phyloP scores from a whole-genome alignment of 2,797 vertebrate genomes.

The Danio tinwini region DNA sequence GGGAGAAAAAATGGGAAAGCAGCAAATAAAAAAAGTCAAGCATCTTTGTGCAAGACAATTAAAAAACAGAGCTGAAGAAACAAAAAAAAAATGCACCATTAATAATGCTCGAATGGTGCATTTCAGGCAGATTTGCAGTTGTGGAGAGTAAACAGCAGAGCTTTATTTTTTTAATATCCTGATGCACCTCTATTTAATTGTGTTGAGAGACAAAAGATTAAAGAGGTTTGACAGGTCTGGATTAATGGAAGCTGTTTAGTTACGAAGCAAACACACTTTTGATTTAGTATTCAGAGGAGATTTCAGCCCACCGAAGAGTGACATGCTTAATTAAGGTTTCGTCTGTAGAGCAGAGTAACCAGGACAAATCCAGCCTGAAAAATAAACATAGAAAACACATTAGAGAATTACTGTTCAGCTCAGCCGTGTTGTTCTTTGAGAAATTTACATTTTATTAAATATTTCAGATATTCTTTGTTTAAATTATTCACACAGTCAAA shows the following conservation, averaged over 20 bases:
- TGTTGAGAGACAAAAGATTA: conserved; percentile 31
- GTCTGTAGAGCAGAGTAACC: neutral
- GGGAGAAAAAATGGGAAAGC: neutral
- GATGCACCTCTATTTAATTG: conserved; percentile 44
- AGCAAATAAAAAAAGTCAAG: neutral
- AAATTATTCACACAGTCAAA: neutral
- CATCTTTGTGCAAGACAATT: neutral
- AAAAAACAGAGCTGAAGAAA: neutral
- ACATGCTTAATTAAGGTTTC: conserved; percentile 9
- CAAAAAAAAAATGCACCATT: neutral
- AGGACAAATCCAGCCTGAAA: neutral
- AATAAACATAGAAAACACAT: neutral
- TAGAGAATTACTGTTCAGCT: neutral
- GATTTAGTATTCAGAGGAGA: neutral
- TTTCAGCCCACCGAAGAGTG: conserved; percentile 19
- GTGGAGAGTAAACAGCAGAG: neutral
- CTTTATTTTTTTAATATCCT: conserved; percentile 38
- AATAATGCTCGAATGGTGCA: neutral
- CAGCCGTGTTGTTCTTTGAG: neutral
- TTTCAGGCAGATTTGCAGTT: conserved; percentile 1
- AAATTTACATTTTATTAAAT: neutral
- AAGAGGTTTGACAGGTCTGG: conserved; percentile 24
- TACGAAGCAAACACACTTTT: conserved; percentile 27
- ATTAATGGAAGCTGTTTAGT: conserved; percentile 42
- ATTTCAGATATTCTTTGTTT: neutral